A percentile compares a stretch with the other conserved stretches of the same genome.
These are phyloP conservation scores for Torymus tubicola DNA, from an alignment of 2,888 invertebrate genomes.

Conservation along the genomic window DNA sequence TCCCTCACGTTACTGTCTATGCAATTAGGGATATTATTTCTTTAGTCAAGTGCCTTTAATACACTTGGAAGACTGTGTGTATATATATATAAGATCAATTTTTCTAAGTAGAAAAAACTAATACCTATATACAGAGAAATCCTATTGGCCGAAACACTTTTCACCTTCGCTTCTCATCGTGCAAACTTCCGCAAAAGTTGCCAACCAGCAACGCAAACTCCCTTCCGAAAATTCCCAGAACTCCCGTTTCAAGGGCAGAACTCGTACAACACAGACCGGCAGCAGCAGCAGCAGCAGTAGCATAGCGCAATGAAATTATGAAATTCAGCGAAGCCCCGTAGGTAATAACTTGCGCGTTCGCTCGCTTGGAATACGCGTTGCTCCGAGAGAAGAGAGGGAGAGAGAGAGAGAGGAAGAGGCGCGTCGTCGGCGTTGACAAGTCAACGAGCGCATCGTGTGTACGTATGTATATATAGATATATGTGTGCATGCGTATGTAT, in stretches of 20 bases:
- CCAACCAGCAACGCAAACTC: background rate
- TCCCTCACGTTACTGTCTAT: too few relatives aligned
- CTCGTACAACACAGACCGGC: background rate
- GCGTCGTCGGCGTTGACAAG: constrained; percentile 42
- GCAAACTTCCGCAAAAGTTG: too few relatives aligned
- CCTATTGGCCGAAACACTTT: too few relatives aligned
- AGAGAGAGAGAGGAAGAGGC: constrained; percentile 20
- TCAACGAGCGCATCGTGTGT: constrained; percentile 39
- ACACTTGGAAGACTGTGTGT: too few relatives aligned
- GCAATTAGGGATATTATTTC: too few relatives aligned
- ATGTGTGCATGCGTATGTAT: background rate
- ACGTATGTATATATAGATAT: too few relatives aligned
- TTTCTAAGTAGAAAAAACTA: too few relatives aligned
- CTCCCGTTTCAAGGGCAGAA: background rate
- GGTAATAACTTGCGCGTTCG: background rate
- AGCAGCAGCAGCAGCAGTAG: background rate
- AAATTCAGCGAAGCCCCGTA: constrained; percentile 27
- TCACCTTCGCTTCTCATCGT: too few relatives aligned
- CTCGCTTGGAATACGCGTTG: background rate
- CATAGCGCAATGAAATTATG: constrained; percentile 22
- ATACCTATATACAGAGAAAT: too few relatives aligned
- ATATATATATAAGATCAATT: too few relatives aligned
- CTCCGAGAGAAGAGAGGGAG: background rate
- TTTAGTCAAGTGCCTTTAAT: too few relatives aligned
- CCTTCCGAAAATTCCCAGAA: background rate